Evolutionary conservation across 37 sponge, comb jelly and placozoan genomes (phyloP), one percentile per base, ranked within the genome.

Genomic region (Diacarnus erythraeanus): DNA sequence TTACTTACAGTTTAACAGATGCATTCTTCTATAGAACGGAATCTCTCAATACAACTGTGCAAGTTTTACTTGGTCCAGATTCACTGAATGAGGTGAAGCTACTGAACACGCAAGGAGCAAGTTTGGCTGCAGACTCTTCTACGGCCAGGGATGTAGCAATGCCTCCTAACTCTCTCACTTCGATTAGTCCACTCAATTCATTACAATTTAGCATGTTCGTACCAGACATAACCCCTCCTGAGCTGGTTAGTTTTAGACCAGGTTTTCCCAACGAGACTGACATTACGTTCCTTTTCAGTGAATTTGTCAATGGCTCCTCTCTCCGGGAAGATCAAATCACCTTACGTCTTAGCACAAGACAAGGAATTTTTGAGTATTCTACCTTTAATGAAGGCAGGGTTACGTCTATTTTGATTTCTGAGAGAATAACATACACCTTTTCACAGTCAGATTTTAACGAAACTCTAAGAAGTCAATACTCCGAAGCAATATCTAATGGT

Each of bases 141-240:
- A 36, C 61, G 8, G 58, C 35, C 35, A 47, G 34, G 37, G 56
- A 76, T 76, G 39, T 59, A 59, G 59, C 56, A 22, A 29, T 58
- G 36, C 63, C 60, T 47, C 51, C 51, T 47, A 47, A 47, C 12
- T n/a, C n/a, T n/a, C n/a, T n/a, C n/a, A n/a, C n/a, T n/a, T 47
- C 51, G 3, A 76, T 76, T 31, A 8, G 21, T 4, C 61, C 36
- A 8, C 6, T 37, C 39, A 58, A 15, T 4, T 34, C 61, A 10
- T 34, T 58, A 3, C 2, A 5, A 15, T 38, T 21, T 9, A 59
- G 37, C n/a, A 4, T 27, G 9, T 31, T 71, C 60, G 34, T 69
- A 68, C 72, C 40, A 22, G 81, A 80, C 30, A 42, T 35, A 4
- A 80, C 68, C 18, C 71, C 42, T 54, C 81, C 81, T 26, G 5